These are phyloP conservation scores for Takifugu flavidus DNA, from an alignment of 2,113 vertebrate species.

Conservation along the genomic window DNA sequence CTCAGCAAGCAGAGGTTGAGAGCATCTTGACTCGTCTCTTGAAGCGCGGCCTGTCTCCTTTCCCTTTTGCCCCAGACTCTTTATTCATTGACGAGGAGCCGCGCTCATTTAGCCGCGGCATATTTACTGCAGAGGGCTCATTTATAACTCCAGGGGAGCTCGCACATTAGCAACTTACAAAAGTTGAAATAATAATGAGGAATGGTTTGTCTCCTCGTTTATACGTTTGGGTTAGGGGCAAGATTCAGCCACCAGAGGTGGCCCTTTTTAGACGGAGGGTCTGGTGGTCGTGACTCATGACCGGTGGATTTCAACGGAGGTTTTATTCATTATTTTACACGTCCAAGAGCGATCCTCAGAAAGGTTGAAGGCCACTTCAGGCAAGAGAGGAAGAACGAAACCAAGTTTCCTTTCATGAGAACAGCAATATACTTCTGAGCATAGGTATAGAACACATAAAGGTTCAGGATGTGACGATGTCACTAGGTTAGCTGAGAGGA, in stretches of 20 bases:
- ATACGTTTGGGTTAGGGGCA: background rate
- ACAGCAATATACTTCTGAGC: too few relatives aligned
- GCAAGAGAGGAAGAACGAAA: too few relatives aligned
- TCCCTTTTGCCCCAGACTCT: conserved; percentile 37
- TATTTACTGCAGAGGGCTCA: conserved; percentile 46
- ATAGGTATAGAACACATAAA: too few relatives aligned
- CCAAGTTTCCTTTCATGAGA: too few relatives aligned
- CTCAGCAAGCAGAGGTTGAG: conserved; percentile 10
- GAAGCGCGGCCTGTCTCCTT: conserved; percentile 14
- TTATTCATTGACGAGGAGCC: conserved; percentile 43
- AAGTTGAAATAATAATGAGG: conserved; percentile 32
- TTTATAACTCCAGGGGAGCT: conserved; percentile 41
- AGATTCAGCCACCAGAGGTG: conserved; percentile 12
- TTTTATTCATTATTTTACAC: too few relatives aligned
- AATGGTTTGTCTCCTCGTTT: conserved; percentile 1
- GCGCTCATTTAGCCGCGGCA: conserved; percentile 42
- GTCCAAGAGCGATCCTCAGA: too few relatives aligned
- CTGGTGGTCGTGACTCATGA: background rate
- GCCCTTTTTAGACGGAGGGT: conserved; percentile 11
- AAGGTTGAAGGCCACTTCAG: too few relatives aligned
- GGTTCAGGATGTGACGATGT: too few relatives aligned
- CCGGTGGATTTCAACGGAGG: too few relatives aligned
- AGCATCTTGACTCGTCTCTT: conserved; percentile 31
- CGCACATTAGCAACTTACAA: conserved; percentile 35
- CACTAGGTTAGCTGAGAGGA: too few relatives aligned